These are phyloP conservation scores for Saturnia japonica DNA, from an alignment of 2,888 invertebrate species.

Conservation along the genomic window DNA sequence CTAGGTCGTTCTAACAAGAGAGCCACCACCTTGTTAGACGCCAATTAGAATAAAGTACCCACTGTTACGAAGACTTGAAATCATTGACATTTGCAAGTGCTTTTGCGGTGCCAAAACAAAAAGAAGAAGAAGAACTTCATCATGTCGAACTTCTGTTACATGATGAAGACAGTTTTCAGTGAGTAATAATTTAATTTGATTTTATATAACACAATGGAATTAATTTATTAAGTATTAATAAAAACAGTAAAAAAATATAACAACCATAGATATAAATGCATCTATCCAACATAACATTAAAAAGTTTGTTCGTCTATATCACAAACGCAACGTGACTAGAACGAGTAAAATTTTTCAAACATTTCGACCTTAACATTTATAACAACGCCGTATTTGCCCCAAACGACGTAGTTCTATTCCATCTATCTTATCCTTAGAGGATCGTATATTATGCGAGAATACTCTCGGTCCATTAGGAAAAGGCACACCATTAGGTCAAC, in stretches of 20 bases:
- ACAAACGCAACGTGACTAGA: background rate
- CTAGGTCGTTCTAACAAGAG: no score
- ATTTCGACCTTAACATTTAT: background rate
- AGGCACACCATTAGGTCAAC: slow-evolving; percentile 40
- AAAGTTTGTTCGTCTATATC: background rate
- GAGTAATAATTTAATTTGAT: no score
- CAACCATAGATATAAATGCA: background rate
- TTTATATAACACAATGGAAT: no score
- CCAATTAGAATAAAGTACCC: no score
- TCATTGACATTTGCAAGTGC: no score
- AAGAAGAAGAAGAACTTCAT: no score
- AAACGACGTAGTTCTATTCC: slow-evolving; percentile 14
- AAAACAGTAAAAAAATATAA: background rate
- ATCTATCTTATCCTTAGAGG: slow-evolving; percentile 30
- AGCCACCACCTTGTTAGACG: no score
- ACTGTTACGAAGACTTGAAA: no score
- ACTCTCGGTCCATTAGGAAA: slow-evolving; percentile 42
- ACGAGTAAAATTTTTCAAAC: background rate
- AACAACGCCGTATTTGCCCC: background rate
- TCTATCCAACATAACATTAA: background rate
- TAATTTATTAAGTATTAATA: no score
- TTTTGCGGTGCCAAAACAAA: no score
- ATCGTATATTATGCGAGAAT: slow-evolving; percentile 31
- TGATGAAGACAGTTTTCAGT: no score
- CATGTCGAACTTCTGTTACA: no score